Evolutionary conservation across 2,797 vertebrate genomes (phyloP).

Genomic region (Sciaenops ocellatus): DNA sequence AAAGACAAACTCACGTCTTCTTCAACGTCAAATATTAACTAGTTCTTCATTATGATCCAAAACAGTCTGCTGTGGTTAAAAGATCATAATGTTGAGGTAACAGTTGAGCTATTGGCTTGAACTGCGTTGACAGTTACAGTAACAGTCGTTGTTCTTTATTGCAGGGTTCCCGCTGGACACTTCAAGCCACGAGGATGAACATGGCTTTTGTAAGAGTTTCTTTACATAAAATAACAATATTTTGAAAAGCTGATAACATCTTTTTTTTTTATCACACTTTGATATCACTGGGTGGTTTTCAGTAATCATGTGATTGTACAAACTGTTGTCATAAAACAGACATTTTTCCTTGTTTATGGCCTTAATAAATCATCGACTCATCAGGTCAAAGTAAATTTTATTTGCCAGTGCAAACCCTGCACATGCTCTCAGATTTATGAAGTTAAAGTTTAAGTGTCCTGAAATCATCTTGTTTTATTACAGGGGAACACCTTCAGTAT

Average conservation of each 20-base stretch:
- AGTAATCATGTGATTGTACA: constrained; percentile 11
- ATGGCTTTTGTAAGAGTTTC: constrained; percentile 90
- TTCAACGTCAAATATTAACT: not conserved
- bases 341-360: constrained; percentile 28
- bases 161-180: constrained; percentile 97
- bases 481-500: constrained; percentile 89
- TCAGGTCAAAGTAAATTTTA: not conserved
- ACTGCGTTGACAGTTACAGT: not conserved
- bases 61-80: not conserved
- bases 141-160: constrained; percentile 16
- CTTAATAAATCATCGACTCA: constrained; percentile 10
- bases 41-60: not conserved
- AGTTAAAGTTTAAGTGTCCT: constrained; percentile 49
- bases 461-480: constrained; percentile 58
- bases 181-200: constrained; percentile 97
- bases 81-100: not conserved
- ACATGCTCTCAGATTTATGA: not conserved
- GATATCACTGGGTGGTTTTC: constrained; percentile 26
- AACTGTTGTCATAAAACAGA: constrained; percentile 20
- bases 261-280: constrained; percentile 27
- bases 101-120: not conserved
- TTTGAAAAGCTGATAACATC: constrained; percentile 13
- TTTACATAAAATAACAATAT: not conserved
- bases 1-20: not conserved
- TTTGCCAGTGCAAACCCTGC: not conserved